These are phyloP conservation scores for Pseudochirops cupreus DNA, from an alignment of 2,797 vertebrate genomes.

Conservation along the genomic window DNA sequence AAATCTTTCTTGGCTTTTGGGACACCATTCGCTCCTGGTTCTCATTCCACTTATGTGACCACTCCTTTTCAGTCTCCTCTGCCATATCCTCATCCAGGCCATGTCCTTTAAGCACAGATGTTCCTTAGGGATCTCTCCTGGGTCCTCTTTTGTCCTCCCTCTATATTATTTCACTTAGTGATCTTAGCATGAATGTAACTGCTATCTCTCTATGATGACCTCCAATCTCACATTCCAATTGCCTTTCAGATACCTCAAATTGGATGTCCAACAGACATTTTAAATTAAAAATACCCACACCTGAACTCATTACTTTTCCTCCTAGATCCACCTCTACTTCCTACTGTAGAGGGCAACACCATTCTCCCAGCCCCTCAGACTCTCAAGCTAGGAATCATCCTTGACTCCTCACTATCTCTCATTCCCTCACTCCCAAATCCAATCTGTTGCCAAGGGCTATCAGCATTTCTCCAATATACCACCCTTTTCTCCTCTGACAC, in stretches of 20 bases:
- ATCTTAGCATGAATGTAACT: not conserved
- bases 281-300: not conserved
- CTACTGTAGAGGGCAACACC: too few relatives aligned
- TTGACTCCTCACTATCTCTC: not conserved
- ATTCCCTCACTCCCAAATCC: not conserved
- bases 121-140: not conserved
- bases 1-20: not conserved
- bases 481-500: not conserved
- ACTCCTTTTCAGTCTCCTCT: not conserved
- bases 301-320: not conserved
- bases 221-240: too few relatives aligned
- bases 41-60: not conserved
- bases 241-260: not conserved
- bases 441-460: not conserved
- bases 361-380: too few relatives aligned
- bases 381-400: not conserved
- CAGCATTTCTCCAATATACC: not conserved
- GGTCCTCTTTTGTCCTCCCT: not conserved
- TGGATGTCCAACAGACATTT: not conserved
- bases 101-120: not conserved
- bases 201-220: not conserved
- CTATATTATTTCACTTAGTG: too few relatives aligned
- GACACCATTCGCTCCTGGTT: not conserved
- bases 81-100: not conserved
- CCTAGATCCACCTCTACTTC: not conserved